phyloP scores from a whole-genome alignment of 2,113 vertebrate species.

The Paradoxurus hermaphroditus region DNA sequence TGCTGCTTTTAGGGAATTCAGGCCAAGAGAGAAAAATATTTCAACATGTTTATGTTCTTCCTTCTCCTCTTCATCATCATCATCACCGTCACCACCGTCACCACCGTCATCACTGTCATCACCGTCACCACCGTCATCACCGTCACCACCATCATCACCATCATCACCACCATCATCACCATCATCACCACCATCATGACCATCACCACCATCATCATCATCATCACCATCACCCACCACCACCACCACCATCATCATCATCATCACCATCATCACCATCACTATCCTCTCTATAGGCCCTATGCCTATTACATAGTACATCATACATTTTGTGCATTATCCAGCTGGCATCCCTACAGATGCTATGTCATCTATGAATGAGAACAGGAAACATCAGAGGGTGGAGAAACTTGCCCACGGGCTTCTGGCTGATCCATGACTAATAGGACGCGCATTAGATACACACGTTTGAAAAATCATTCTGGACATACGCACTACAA shows the following conservation, averaged over 20 bases:
- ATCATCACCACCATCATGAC: no score
- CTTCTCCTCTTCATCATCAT: background rate
- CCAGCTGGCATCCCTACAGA: rapidly evolving
- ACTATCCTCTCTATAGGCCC: background rate
- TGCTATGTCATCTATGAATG: no score
- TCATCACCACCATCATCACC: background rate
- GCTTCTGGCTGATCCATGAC: background rate
- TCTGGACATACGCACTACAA: background rate
- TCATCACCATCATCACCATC: background rate
- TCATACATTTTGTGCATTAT: background rate
- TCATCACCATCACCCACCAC: no score
- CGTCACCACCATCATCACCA: no score
- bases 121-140: rapidly evolving
- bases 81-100: background rate
- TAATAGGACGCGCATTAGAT: rapidly evolving
- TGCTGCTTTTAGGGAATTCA: background rate
- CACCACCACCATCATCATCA: background rate
- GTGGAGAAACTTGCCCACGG: background rate
- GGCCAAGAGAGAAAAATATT: background rate
- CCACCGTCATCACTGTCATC: no score
- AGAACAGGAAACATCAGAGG: rapidly evolving
- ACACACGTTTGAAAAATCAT: background rate
- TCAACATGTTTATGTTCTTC: background rate
- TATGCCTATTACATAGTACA: rapidly evolving
- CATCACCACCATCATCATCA: no score